phyloP scores from a whole-genome alignment of 2,113 vertebrate genomes.

The Rostratula benghalensis region DNA sequence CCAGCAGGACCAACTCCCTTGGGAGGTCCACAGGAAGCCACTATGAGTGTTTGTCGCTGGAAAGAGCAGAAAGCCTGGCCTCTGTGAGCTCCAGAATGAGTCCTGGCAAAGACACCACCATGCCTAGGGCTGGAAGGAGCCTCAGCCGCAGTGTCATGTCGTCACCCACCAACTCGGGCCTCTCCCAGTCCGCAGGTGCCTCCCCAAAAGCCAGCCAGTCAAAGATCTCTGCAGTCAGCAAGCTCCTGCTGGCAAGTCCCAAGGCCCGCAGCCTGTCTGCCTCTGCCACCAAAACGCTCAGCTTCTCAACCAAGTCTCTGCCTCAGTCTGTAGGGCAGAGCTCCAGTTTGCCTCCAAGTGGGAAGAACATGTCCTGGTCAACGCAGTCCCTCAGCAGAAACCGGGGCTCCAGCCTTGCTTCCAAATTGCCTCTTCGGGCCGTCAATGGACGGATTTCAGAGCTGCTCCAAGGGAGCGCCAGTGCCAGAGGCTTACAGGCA shows the following conservation, averaged over 20 bases:
- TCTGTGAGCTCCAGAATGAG: conserved; percentile 81
- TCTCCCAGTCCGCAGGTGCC: conserved; percentile 75
- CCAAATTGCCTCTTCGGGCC: conserved; percentile 89
- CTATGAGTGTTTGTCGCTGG: conserved; percentile 91
- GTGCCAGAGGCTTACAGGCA: conserved; percentile 72
- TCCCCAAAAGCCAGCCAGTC: conserved; percentile 87
- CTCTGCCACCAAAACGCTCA: conserved; percentile 92
- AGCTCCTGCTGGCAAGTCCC: conserved; percentile 92
- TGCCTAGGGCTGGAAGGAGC: conserved; percentile 88
- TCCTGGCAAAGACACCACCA: conserved; percentile 85
- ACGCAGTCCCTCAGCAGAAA: conserved; percentile 94
- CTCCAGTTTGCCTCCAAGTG: conserved; percentile 84
- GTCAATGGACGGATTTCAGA: conserved; percentile 95
- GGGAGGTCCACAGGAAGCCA: conserved; percentile 83
- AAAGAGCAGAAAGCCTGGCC: conserved; percentile 89
- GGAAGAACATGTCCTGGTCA: conserved; percentile 91
- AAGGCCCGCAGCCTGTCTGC: conserved; percentile 89
- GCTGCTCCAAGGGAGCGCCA: conserved; percentile 85
- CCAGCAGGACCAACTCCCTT: conserved; percentile 90
- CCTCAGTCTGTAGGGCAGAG: conserved; percentile 89
- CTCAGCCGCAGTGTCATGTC: conserved; percentile 81
- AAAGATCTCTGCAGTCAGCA: conserved; percentile 94
- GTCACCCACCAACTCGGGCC: conserved; percentile 73
- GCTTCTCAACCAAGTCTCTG: conserved; percentile 96
- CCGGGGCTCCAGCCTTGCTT: conserved; percentile 82